Conservation (phyloP, 2,888 invertebrate genomes). For the Platycheirus albimanus region DNA sequence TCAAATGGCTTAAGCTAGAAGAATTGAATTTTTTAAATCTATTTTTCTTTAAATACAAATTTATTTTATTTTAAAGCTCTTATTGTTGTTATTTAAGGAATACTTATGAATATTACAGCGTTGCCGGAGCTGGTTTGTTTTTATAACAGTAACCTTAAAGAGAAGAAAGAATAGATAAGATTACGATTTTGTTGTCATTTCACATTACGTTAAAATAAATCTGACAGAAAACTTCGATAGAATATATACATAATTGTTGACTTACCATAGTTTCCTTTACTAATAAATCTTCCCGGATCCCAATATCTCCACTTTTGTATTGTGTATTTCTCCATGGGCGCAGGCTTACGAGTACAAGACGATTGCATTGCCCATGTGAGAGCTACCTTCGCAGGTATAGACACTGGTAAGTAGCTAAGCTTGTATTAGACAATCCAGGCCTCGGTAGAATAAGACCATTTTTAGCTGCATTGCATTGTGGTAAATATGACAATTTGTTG, state of each 20-base stretch:
- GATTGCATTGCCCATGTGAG: conserved; percentile 79
- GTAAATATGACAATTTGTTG: conserved; percentile 81
- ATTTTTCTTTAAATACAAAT: too few species aligned
- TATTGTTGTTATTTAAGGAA: too few species aligned
- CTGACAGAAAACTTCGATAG: too few species aligned
- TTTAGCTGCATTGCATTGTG: conserved; percentile 77
- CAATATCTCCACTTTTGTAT: conserved; percentile 86
- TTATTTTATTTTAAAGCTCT: too few species aligned
- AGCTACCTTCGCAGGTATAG: conserved; percentile 79
- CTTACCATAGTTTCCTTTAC: conserved; percentile 51
- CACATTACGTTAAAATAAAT: too few species aligned
- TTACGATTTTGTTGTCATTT: too few species aligned
- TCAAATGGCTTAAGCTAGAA: conserved; percentile 58
- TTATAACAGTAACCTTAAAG: conserved; percentile 58
- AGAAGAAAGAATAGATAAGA: too few species aligned
- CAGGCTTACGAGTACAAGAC: conserved; percentile 78
- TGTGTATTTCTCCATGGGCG: conserved; percentile 83
- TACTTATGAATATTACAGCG: too few species aligned
- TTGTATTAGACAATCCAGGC: conserved; percentile 83
- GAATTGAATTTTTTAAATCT: too few species aligned
- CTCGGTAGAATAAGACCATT: conserved; percentile 77
- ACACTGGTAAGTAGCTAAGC: conserved; percentile 84
- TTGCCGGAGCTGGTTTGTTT: conserved; percentile 46
- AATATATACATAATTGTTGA: too few species aligned
- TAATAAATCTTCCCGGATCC: conserved; percentile 83